These are phyloP conservation scores for Amphiprion ocellaris DNA, from an alignment of 2,113 vertebrate genomes.

Conservation along the genomic window DNA sequence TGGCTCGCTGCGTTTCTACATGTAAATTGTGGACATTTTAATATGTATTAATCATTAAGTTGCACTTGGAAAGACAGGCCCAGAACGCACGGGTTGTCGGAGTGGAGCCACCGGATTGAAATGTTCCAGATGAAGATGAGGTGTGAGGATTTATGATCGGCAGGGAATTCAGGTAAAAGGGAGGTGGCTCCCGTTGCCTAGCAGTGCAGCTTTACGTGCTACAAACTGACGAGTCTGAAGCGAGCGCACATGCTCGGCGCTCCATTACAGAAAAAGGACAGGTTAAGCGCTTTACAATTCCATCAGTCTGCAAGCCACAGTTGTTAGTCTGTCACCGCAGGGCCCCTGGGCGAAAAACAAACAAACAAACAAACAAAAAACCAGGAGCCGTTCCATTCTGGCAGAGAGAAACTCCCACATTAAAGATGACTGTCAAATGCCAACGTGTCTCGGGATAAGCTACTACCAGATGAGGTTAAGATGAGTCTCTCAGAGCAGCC, in stretches of 20 bases:
- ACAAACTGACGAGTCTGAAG: constrained; percentile 40
- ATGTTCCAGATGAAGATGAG: constrained; percentile 25
- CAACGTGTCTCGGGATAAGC: constrained; percentile 62
- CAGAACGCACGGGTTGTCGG: constrained; percentile 30
- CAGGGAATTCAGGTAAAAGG: constrained; percentile 56
- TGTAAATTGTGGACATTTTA: constrained; percentile 35
- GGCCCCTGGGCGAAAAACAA: constrained; percentile 39
- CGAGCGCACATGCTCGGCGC: constrained; percentile 43
- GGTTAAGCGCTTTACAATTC: constrained; percentile 56
- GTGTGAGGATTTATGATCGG: constrained; percentile 59
- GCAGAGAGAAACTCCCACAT: constrained; percentile 56
- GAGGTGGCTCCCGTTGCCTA: constrained; percentile 41
- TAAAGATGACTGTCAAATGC: constrained; percentile 64
- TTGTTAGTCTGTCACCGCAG: constrained; percentile 66
- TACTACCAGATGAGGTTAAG: constrained; percentile 54
- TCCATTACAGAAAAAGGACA: constrained; percentile 44
- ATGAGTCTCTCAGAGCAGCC: constrained; percentile 48
- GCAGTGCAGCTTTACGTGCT: not conserved
- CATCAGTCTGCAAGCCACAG: constrained; percentile 59
- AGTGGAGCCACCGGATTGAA: constrained; percentile 37
- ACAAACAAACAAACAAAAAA: too few relatives aligned
- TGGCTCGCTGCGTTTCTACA: constrained; percentile 8
- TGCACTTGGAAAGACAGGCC: constrained; percentile 31
- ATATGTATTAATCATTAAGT: constrained; percentile 54
- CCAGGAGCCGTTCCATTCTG: constrained; percentile 45